Evolutionary conservation across 2,113 vertebrate species (phyloP).

Genomic region (Menura novaehollandiae): DNA sequence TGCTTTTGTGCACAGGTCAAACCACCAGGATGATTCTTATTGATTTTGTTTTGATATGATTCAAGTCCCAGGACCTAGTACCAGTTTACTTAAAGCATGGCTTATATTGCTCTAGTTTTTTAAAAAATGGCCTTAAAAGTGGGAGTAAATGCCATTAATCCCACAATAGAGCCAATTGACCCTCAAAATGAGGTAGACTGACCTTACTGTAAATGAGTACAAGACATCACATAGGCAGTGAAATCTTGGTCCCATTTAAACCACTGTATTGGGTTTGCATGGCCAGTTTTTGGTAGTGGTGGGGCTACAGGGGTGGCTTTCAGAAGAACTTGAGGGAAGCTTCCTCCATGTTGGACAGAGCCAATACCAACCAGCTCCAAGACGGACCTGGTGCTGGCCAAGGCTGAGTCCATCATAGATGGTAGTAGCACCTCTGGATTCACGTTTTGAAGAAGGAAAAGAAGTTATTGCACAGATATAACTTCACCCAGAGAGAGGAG

Average conservation of each 20-base stretch:
- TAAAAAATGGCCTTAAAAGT: neutral
- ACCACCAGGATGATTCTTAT: neutral
- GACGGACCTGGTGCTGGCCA: neutral
- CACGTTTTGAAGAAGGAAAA: neutral
- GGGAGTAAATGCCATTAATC: neutral
- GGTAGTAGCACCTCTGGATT: too few relatives aligned
- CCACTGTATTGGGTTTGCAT: neutral
- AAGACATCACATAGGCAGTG: neutral
- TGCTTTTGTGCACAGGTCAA: neutral
- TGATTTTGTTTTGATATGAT: neutral
- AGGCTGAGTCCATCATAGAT: too few relatives aligned
- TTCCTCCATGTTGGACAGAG: neutral
- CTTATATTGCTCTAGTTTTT: neutral
- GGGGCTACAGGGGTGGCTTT: neutral
- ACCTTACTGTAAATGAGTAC: neutral
- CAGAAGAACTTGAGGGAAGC: neutral
- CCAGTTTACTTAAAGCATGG: neutral
- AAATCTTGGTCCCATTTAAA: neutral
- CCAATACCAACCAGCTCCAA: neutral
- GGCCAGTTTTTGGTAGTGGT: neutral
- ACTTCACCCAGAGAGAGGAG: neutral
- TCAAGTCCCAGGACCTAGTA: neutral
- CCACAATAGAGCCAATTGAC: neutral
- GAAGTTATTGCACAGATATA: too few relatives aligned
- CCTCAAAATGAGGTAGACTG: neutral